Conservation (phyloP, 2,113 vertebrate genomes). For the Desmodus rotundus region DNA sequence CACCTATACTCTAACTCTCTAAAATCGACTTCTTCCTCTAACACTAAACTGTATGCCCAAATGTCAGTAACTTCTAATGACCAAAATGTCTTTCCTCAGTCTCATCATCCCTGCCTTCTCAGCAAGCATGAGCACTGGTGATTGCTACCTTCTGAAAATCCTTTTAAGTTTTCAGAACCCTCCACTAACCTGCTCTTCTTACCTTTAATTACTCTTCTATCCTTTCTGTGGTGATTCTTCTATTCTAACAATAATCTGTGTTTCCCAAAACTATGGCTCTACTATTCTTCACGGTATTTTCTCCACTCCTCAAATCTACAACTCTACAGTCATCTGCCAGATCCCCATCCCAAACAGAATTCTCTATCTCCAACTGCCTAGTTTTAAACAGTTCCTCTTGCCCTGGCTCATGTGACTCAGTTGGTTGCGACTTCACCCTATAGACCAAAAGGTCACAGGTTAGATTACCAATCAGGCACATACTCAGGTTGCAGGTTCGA, state of each 20-base stretch:
- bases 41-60: neutral
- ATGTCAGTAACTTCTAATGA: neutral
- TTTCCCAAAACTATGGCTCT: neutral
- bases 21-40: neutral
- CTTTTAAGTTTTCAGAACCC: neutral
- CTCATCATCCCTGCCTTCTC: neutral
- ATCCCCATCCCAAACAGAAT: neutral
- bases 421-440: too few species aligned
- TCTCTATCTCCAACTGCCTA: neutral
- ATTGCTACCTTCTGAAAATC: neutral
- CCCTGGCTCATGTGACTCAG: too few species aligned
- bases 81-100: neutral
- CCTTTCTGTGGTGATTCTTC: neutral
- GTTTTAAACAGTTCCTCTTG: neutral
- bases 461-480: too few species aligned
- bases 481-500: too few species aligned
- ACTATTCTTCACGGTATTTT: neutral
- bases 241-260: neutral
- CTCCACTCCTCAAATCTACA: neutral
- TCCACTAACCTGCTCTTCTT: neutral
- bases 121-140: neutral
- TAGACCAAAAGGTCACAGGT: too few species aligned
- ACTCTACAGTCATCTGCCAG: neutral
- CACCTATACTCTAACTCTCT: neutral
- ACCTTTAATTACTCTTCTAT: neutral